Evolutionary conservation across 2,113 vertebrate species (phyloP), one percentile per base, ranked within the genome.

Genomic region (Pandion haliaetus): DNA sequence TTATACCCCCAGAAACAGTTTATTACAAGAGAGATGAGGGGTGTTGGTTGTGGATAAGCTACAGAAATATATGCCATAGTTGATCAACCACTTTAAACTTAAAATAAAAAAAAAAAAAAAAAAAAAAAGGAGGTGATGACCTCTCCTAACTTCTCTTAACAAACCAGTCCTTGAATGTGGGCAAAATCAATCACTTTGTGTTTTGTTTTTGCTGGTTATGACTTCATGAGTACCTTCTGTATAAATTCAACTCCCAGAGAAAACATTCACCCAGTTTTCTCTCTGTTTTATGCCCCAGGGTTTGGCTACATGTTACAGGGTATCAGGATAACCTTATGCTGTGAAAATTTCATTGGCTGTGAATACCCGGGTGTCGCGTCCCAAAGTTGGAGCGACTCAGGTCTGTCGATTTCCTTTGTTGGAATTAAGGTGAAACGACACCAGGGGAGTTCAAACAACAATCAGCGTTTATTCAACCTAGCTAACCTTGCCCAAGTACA

Each of bases 1-100:
- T 95, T 91, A 79, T 90, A 90, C 36, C 76, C 87, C 45, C 24
- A 94, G 91, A 91, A 95, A 85, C 87, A 83, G 84, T 93, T 90
- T 93, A 88, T 93, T 88, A 76, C 42, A 67, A 92, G 67, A 80
- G 79, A 78, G 71, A 78, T 93, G 89, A 96, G 86, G 71, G 74
- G 44, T 84, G 78, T 31, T 95, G 84, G 74, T 59, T 86, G 50
- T 82, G 86, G 57, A 85, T 62, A 80, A 88, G 58, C 88, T 54
- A 32, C 58, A 94, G 36, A 80, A 95, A 94, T 85, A 91, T 95
- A 95, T 95, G 71, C 58, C 14, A 23, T 58, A 32, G 32, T 63
- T 70, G 70, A 82, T 31, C 23, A 24, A 63, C 8, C 32, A 26
- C 14, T 77, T 73, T 32, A 61, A 84, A 59, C 5, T 31, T 14